Percentiles rank a stretch among this genome's conserved stretches.
Conservation (phyloP, 2,888 invertebrate species). For the Mycalesis mineus region DNA sequence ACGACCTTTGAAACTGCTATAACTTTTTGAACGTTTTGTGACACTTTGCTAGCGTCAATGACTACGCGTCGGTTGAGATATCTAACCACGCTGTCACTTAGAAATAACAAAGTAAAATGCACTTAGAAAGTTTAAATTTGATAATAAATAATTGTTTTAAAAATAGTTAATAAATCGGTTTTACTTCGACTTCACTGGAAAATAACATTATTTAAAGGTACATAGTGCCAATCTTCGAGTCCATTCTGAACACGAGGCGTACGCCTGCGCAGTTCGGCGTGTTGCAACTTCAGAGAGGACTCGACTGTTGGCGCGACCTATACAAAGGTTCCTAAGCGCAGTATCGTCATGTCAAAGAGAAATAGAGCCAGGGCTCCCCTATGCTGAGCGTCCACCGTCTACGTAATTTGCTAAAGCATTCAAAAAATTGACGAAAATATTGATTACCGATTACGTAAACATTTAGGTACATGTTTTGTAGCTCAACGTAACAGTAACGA, state of each 20-base stretch:
- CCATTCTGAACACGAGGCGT: too few species aligned
- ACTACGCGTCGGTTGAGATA: not conserved
- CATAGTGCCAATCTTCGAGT: too few species aligned
- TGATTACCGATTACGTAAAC: not conserved
- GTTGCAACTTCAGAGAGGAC: too few species aligned
- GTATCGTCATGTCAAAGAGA: not conserved
- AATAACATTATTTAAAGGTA: too few species aligned
- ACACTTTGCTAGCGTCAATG: too few species aligned
- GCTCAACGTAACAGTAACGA: not conserved
- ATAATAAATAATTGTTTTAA: not conserved
- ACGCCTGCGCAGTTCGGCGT: not conserved
- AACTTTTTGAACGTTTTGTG: not conserved
- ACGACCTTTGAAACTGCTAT: not conserved
- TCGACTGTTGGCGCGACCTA: too few species aligned
- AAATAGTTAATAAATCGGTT: too few species aligned
- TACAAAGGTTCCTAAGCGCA: too few species aligned
- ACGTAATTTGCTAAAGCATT: not conserved
- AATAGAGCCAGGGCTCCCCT: slow-evolving; percentile 14
- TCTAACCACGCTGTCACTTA: not conserved
- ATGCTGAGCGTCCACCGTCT: slow-evolving; percentile 9
- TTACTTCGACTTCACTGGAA: too few species aligned
- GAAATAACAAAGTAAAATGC: not conserved
- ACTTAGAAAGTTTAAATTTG: not conserved
- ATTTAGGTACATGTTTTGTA: not conserved
- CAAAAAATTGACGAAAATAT: not conserved